phyloP scores from a whole-genome alignment of 2,113 vertebrate genomes.

The Myodes glareolus region DNA sequence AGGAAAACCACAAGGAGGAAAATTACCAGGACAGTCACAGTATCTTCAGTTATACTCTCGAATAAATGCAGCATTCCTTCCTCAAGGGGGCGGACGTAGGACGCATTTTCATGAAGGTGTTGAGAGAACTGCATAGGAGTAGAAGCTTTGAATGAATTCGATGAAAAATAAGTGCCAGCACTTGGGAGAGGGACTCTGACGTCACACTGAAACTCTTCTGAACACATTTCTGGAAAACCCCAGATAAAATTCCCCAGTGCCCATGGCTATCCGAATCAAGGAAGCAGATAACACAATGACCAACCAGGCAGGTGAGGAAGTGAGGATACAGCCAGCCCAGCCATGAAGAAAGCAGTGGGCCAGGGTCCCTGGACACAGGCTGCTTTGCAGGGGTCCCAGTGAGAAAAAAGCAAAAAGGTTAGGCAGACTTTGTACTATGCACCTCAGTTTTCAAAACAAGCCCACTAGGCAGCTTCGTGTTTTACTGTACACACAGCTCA shows the following conservation, averaged over 20 bases:
- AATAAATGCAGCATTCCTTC: conserved; percentile 95
- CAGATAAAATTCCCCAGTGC: not conserved
- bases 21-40: conserved; percentile 95
- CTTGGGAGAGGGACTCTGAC: not conserved
- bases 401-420: not conserved
- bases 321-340: fast-evolving
- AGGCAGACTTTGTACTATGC: not conserved
- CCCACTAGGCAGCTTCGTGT: not conserved
- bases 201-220: not conserved
- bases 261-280: not conserved
- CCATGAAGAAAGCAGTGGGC: not conserved
- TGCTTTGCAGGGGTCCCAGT: not conserved
- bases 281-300: not conserved
- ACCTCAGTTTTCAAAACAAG: not conserved
- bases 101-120: conserved; percentile 97
- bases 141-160: conserved; percentile 21
- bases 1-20: not conserved
- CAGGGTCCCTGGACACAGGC: not conserved
- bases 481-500: conserved; percentile 20
- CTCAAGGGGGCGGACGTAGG: conserved; percentile 97
- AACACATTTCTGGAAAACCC: not conserved
- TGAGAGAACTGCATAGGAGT: conserved; percentile 92
- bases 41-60: conserved; percentile 97
- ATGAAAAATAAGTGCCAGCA: conserved; percentile 15
- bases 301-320: not conserved